phyloP scores from a whole-genome alignment of 1,140 invertebrate species.

The Oscheius sp. region DNA sequence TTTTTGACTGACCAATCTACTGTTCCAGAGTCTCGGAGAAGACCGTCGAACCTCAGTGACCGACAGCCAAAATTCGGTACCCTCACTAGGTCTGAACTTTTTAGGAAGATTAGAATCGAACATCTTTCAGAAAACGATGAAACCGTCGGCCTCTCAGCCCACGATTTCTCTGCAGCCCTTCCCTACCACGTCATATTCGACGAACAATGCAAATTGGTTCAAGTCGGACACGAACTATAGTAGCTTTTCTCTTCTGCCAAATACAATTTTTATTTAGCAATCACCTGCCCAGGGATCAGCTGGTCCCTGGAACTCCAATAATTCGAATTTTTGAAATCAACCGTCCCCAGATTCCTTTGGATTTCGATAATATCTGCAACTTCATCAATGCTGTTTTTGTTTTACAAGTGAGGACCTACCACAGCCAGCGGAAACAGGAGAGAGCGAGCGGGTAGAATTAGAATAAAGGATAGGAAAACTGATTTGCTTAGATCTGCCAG shows the following conservation, averaged over 20 bases:
- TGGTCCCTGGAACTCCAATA: conserved; percentile 51
- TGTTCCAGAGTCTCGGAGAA: neutral
- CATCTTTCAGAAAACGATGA: conserved; percentile 7
- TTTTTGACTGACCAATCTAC: too few species aligned
- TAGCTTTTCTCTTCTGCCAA: neutral
- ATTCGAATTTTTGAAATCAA: conserved; percentile 56
- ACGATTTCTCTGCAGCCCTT: conserved; percentile 47
- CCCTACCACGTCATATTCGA: conserved; percentile 64
- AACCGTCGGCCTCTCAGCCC: conserved; percentile 11
- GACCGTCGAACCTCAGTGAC: conserved; percentile 6
- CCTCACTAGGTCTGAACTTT: neutral
- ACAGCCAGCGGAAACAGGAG: conserved; percentile 5
- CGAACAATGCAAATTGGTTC: conserved; percentile 52
- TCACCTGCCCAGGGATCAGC: conserved; percentile 49
- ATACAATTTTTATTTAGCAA: conserved; percentile 36
- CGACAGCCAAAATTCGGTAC: neutral
- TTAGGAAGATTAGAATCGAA: neutral
- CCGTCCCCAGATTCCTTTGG: conserved; percentile 57
- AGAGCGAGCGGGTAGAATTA: neutral
- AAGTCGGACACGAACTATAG: conserved; percentile 54
- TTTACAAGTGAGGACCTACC: conserved; percentile 42
- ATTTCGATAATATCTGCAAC: conserved; percentile 59
- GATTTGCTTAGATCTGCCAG: neutral
- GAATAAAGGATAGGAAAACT: neutral
- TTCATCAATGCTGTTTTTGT: conserved; percentile 60